Percentiles rank a stretch among this genome's conserved stretches.
phyloP scores from a whole-genome alignment of 1,140 invertebrate species.

The Penaeus chinensis region DNA sequence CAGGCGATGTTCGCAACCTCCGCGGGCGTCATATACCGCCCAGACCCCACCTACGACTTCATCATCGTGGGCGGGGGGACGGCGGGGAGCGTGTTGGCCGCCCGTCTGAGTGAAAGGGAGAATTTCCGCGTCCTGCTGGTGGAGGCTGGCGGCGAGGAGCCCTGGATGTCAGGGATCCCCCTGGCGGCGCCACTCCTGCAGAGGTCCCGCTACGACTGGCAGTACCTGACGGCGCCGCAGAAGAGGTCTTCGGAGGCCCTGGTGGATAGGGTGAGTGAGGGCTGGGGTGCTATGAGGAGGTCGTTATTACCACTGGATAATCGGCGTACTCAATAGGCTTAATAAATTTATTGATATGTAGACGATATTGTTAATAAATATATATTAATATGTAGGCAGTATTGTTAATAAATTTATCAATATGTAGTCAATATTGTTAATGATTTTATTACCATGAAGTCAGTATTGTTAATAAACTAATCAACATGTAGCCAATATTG shows the following conservation, averaged over 20 bases:
- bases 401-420: no score
- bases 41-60: slow-evolving; percentile 60
- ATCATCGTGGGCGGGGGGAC: slow-evolving; percentile 69
- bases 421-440: no score
- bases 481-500: no score
- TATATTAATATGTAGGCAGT: no score
- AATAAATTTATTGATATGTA: no score
- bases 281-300: not conserved
- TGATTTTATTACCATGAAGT: no score
- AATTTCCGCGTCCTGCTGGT: slow-evolving; percentile 63
- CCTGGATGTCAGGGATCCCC: slow-evolving; percentile 75
- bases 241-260: slow-evolving; percentile 83
- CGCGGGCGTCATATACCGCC: slow-evolving; percentile 44
- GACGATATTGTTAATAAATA: no score
- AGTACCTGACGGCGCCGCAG: slow-evolving; percentile 87
- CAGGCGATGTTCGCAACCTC: slow-evolving; percentile 48
- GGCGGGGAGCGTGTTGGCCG: slow-evolving; percentile 73
- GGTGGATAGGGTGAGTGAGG: slow-evolving; percentile 69
- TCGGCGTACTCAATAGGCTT: no score
- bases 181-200: slow-evolving; percentile 77
- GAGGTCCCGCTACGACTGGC: slow-evolving; percentile 78
- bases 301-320: no score
- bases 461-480: no score
- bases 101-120: slow-evolving; percentile 65
- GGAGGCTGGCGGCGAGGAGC: slow-evolving; percentile 65